Percentiles rank a stretch among this genome's conserved stretches.
Conservation (phyloP, 2,888 invertebrate species). For the Encarsia formosa region DNA sequence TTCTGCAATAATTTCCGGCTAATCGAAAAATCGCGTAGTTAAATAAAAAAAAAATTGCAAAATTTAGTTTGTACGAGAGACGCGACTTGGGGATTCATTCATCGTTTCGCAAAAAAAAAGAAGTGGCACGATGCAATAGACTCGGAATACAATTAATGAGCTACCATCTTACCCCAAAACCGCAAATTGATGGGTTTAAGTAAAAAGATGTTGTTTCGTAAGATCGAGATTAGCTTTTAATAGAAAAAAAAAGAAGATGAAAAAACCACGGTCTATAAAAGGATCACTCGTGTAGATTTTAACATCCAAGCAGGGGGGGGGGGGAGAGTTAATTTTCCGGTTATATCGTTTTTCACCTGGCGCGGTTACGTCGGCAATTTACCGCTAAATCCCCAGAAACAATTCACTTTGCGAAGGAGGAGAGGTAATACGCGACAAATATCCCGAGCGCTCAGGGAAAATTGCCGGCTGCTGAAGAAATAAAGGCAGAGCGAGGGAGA, state of each 20-base stretch:
- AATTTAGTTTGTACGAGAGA: background rate
- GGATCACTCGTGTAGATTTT: too few relatives aligned
- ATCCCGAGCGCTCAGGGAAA: slow-evolving; percentile 39
- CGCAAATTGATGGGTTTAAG: background rate
- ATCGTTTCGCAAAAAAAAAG: slow-evolving; percentile 18
- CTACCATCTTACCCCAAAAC: background rate
- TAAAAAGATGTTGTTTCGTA: too few relatives aligned
- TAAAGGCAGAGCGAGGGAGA: slow-evolving; percentile 1
- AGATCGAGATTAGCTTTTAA: too few relatives aligned
- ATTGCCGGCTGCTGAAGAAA: slow-evolving; percentile 30
- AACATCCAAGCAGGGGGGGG: too few relatives aligned
- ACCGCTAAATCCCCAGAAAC: slow-evolving; percentile 43
- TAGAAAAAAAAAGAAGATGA: too few relatives aligned
- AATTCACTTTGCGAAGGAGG: slow-evolving; percentile 40
- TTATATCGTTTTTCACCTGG: too few relatives aligned
- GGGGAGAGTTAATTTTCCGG: too few relatives aligned
- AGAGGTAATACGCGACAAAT: slow-evolving; percentile 40
- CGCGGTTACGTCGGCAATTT: slow-evolving; percentile 31
- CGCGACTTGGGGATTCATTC: background rate
- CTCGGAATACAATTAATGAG: slow-evolving; percentile 12
- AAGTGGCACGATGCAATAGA: slow-evolving; percentile 1
- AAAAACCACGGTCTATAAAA: too few relatives aligned
- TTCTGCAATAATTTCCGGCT: too few relatives aligned
- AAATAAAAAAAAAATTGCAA: too few relatives aligned
- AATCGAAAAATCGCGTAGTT: too few relatives aligned